Base-by-base conservation (phyloP, 1,140 invertebrate species). In the Araneus ventricosus region DNA sequence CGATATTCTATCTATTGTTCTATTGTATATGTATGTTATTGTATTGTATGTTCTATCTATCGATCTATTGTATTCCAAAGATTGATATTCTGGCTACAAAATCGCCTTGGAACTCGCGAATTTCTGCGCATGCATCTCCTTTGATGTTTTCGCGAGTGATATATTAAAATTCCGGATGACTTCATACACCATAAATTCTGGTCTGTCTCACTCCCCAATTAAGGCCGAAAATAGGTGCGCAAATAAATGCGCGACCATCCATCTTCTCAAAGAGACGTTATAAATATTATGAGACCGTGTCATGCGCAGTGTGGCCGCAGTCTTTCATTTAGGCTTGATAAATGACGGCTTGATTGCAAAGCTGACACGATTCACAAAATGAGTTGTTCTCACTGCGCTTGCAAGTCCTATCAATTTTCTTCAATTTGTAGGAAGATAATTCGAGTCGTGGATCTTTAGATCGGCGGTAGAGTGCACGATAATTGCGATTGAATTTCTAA, bases 311-410 rank as follows among this genome's bases (percentile, higher is more conserved):
- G 14, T 17, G 82, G 30, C 75, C 75, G 75, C n/a, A 14, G 75
- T 80, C 75, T 39, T 84, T 84, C 82, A 84, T 84, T 84, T 84
- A 84, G 17, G 24, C 17, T 20, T n/a, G 82, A 84, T 84, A 84
- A 84, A 84, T 84, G 82, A 84, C 45, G 82, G 82, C 82, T 45
- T 84, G 82, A 84, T 84, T 84, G 82, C 82, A 24, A 75, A 75
- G 70, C 70, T 75, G 70, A 75, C 70, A 75, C 70, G 70, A 75
- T 75, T 75, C 70, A n/a, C 82, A 84, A 84, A 84, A 84, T 84
- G 82, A 84, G 82, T 84, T 84, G 82, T 84, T 84, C 82, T 84
- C 45, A 57, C 39, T 84, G 82, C 82, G 82, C 82, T 84, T 84
- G n/a, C 30, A 30, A 75, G 30, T 34, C 17, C 70, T 75, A 75